These are phyloP conservation scores for Aphis gossypii DNA, from an alignment of 1,140 invertebrate species.

Conservation along the genomic window DNA sequence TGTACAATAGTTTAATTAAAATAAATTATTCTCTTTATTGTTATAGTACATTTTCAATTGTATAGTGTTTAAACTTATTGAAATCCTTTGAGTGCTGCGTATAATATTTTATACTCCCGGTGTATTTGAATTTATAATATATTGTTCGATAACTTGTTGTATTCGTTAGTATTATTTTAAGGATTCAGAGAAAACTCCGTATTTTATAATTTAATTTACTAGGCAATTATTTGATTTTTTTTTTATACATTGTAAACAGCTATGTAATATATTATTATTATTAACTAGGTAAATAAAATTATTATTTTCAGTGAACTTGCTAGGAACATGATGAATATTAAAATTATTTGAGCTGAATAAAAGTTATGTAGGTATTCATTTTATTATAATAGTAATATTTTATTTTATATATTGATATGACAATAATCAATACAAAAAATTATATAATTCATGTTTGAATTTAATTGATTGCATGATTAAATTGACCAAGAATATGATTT, in stretches of 20 bases:
- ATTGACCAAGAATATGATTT: background rate
- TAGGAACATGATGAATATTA: no score
- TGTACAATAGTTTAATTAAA: conserved; percentile 18
- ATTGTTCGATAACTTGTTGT: conserved; percentile 1
- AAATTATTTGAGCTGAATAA: background rate
- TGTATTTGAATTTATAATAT: background rate
- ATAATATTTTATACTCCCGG: background rate
- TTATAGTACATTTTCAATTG: conserved; percentile 1
- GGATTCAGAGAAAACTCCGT: background rate
- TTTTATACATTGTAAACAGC: background rate
- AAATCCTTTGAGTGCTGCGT: background rate
- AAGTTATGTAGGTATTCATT: background rate
- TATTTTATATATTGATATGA: background rate
- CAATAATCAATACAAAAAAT: background rate
- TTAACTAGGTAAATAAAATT: no score
- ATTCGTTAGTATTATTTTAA: background rate
- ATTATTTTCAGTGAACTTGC: background rate
- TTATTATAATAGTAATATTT: background rate
- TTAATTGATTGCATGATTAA: background rate
- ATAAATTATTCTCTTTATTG: conserved; percentile 3
- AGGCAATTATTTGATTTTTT: background rate
- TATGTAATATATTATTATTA: background rate
- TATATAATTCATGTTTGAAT: background rate
- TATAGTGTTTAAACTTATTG: conserved; percentile 19
- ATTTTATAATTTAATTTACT: background rate